Conservation (phyloP, 2,113 vertebrate species). For the Quiscalus mexicanus region DNA sequence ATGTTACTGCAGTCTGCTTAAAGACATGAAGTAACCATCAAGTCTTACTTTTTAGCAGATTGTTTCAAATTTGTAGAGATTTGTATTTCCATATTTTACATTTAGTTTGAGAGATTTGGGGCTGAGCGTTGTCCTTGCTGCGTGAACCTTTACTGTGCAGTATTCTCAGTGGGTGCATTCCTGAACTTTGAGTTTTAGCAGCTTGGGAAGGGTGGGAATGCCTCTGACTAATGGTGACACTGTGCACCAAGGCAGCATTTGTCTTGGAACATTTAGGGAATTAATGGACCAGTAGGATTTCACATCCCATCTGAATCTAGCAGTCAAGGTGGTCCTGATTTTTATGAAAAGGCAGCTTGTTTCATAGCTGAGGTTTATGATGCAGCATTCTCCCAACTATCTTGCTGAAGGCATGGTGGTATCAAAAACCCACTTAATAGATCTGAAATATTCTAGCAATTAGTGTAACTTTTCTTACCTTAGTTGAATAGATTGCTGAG, state of each 20-base stretch:
- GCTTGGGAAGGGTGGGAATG: neutral
- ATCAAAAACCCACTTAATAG: neutral
- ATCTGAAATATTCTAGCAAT: neutral
- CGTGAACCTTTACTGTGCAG: neutral
- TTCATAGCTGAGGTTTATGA: neutral
- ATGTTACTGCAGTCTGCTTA: neutral
- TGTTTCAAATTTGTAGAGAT: neutral
- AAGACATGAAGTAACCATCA: neutral
- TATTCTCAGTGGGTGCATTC: neutral
- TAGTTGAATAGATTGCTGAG: neutral
- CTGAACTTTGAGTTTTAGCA: neutral
- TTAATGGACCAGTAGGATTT: neutral
- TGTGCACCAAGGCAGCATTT: neutral
- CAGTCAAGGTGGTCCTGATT: neutral
- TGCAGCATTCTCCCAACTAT: rapidly evolving
- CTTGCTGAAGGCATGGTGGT: neutral
- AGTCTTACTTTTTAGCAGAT: neutral
- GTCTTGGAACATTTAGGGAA: neutral
- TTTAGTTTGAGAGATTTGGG: neutral
- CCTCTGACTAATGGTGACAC: neutral
- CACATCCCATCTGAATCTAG: neutral
- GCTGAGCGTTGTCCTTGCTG: neutral
- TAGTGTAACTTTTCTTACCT: neutral
- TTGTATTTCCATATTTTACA: neutral
- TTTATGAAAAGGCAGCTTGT: neutral